Evolutionary conservation across 2,113 vertebrate genomes (phyloP), one percentile per base, ranked within the genome.

Genomic region (Takifugu bimaculatus): DNA sequence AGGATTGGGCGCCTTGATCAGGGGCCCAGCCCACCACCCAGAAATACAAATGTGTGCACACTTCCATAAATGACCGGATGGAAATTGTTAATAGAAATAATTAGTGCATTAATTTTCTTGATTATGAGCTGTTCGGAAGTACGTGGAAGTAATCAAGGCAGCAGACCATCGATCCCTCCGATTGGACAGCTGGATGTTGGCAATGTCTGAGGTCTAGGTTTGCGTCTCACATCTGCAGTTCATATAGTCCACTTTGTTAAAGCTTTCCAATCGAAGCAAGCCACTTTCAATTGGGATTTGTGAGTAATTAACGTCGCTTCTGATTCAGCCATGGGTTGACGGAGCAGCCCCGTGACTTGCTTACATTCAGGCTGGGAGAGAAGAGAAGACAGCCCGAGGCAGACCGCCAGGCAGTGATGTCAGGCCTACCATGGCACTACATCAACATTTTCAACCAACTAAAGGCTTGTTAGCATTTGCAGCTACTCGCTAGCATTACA

Each of bases 401-500:
- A 45, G 14, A 50, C 48, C 3, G 15, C 20, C 7, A n/a, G 6
- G 44, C 14, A 13, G 4, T 47, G 44, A 10, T 47, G 44, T 47
- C 44, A 14, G 48, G 20, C 48, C 20, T 20, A 10, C 5, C 5
- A n/a, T n/a, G 10, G 20, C 48, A 45, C 12, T 45, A 15, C 14
- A 45, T 4, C 13, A 45, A 15, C 48, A 10, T 32, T 29, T 60
- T 67, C 39, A 14, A 26, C 14, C 51, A 29, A 54, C 49, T 49
- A 65, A n/a, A 5, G 27, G 58, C 66, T 26, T 9, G 52, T 39
- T 67, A 63, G 70, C 54, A 9, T 20, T 1, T 4, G 29, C 12
- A 20, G 68, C 60, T 32, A 25, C 59, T 51, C 4, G 55, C 69
- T 65, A 74, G 70, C 77, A 12, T 0, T 2, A 57, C 1, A 51